Base-by-base conservation (phyloP, 2,888 invertebrate species). In the Palloptera scutellata region DNA sequence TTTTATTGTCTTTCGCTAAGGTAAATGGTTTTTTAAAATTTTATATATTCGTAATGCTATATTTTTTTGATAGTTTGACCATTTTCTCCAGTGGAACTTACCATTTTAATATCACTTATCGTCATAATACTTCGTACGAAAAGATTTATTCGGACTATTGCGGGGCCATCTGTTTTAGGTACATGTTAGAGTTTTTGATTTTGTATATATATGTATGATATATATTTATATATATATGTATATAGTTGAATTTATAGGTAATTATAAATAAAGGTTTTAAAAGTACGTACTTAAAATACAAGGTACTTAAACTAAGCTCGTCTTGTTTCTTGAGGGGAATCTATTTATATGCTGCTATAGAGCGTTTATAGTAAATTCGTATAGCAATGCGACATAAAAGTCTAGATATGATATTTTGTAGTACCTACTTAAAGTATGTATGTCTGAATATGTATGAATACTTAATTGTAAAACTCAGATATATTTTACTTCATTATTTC, bases 101-200 rank as follows among this genome's bases (percentile, higher is more conserved):
- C 97, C 97, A 97, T 97, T 89, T 96, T 96, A 88, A 95, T 96
- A 91, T 97, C 97, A 91, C 96, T 97, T 89, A 97, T 97, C 86
- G 96, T 96, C 86, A 95, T 94, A 86, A 97, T 95, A 92, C 94
- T 96, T 90, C 97, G 90, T 87, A 97, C 95, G 92, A 96, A 96
- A 89, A 96, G 92, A 92, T 97, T 97, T 87, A 97, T 95, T 89
- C 91, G 92, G 88, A 97, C 97, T 89, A 95, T 91, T 86, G 97
- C 96, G 85, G 97, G 96, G 86, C 96, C 96, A 92, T 95, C 96
- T 94, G 90, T 74, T 63, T 66, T 53, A 12, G 19, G 42, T 64
- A 48, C 43, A 13, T 61, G 51, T 19, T 51, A 30, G 30, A 40
- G 30, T 58, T 63, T 63, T 52, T 63, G 55, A 6, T 53, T 45